phyloP scores from a whole-genome alignment of 1,140 invertebrate species.

The Pectinophora gossypiella region DNA sequence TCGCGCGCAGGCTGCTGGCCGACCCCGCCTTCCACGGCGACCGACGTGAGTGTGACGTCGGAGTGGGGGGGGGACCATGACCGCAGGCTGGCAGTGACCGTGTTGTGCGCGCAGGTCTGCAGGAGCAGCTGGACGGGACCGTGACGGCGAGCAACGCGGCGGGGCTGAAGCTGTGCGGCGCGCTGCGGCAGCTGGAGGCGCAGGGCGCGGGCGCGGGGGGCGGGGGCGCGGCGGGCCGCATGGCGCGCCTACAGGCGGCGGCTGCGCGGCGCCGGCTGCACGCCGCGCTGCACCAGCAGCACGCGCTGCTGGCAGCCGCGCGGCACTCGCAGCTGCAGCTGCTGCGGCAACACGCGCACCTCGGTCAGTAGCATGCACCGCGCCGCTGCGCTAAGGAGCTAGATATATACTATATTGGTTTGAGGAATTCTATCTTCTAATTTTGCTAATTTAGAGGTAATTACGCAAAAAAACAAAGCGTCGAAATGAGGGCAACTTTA shows the following conservation, averaged over 20 bases:
- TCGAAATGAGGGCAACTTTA: not conserved
- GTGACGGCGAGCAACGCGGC: constrained; percentile 43
- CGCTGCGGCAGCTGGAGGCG: constrained; percentile 58
- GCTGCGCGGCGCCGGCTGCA: constrained; percentile 47
- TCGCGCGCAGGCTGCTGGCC: constrained; percentile 75
- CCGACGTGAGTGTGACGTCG: constrained; percentile 57
- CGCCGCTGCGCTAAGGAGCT: too few species aligned
- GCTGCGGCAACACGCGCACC: constrained; percentile 84
- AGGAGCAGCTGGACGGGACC: constrained; percentile 15
- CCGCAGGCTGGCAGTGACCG: not conserved
- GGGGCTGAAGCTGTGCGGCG: constrained; percentile 57
- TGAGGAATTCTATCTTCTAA: not conserved
- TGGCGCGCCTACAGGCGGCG: constrained; percentile 32
- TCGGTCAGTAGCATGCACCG: constrained; percentile 73
- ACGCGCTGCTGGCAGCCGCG: constrained; percentile 78
- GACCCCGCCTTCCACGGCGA: constrained; percentile 76
- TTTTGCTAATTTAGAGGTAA: not conserved
- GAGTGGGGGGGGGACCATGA: not conserved
- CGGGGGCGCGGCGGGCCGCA: constrained; percentile 23
- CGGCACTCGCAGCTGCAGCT: constrained; percentile 79
- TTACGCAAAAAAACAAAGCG: not conserved
- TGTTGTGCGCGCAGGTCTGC: not conserved
- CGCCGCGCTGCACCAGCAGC: constrained; percentile 84
- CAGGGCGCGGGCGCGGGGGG: constrained; percentile 29
- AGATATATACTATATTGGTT: too few species aligned